Conservation (phyloP, 2,113 vertebrate species). For the Crotalus tigris region DNA sequence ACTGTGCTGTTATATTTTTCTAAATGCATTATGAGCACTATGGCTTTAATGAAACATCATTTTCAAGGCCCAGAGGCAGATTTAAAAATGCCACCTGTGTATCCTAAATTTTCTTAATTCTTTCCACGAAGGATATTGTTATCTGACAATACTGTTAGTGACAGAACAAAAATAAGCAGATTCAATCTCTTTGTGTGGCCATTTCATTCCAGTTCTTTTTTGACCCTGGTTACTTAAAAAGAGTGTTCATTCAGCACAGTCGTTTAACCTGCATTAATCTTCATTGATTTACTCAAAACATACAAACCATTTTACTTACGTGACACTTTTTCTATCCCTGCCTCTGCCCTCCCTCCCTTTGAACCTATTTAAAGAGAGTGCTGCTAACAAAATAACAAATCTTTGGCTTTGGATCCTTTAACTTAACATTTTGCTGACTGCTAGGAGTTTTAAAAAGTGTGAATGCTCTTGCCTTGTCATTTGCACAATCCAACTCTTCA, state of each 20-base stretch:
- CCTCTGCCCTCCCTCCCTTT: neutral
- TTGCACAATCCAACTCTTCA: slow-evolving; percentile 25
- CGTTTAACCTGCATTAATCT: slow-evolving; percentile 21
- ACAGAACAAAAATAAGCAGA: neutral
- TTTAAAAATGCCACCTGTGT: neutral
- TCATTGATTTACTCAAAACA: slow-evolving; percentile 31
- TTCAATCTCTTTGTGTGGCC: neutral
- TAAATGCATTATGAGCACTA: neutral
- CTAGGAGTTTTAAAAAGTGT: slow-evolving; percentile 23
- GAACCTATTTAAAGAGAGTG: neutral
- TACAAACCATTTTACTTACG: neutral
- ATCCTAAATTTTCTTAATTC: neutral
- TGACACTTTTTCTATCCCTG: neutral
- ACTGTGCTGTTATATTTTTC: neutral
- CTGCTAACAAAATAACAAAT: neutral
- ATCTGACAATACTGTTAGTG: neutral
- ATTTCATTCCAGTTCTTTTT: neutral
- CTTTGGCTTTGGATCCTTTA: slow-evolving; percentile 14
- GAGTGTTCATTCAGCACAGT: slow-evolving; percentile 25
- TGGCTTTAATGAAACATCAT: neutral
- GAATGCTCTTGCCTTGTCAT: slow-evolving; percentile 23
- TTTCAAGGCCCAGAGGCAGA: neutral
- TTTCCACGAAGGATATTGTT: neutral
- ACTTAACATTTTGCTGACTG: slow-evolving; percentile 5
- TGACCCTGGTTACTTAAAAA: slow-evolving; percentile 9